Base-by-base conservation (phyloP, 2,888 invertebrate genomes). In the Acronicta aceris region DNA sequence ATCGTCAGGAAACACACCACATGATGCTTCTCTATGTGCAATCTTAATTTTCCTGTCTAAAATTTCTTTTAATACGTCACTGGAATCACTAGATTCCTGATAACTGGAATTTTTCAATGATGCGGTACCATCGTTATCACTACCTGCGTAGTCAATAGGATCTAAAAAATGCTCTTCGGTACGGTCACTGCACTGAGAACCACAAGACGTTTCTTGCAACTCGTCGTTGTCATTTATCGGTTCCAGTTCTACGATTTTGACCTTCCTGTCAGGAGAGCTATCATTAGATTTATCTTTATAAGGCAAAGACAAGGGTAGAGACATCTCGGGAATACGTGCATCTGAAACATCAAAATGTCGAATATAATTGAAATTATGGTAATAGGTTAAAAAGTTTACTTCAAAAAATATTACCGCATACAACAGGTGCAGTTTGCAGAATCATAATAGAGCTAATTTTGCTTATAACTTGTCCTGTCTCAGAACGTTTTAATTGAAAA, bases 361-460 rank as follows among this genome's bases (percentile, higher is more conserved):
- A 46, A 15, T 6, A 21, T 25, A 21, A 21, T n/a, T 25, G 3
- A 5, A 30, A 47, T 30, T 47, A 33, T 12, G 10, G 6, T 16
- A 33, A 16, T 6, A 16, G 6, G 5, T 16, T 33, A 33, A 16
- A 0, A 6, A 12, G 5, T 21, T 9, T 33, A 16, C 5, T 42
- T 60, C 46, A 8, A n/a, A 57, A 57, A 47, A 8, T 21, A 16
- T 53, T 51, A 72, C 63, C 83, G 51, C 59, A 47, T 59, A 68
- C 52, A 25, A 63, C 61, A 21, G 80, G 70, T 1, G 81, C 52
- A n/a, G 82, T 74, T 75, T 89, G 81, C 40, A 92, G 73, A 58
- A 93, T 82, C 84, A 90, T 84, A 21, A 91, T 83, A 0, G 93
- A 90, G 66, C 83, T 88, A 41, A 91, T 88, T 42, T 90, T 88